Evolutionary conservation across 2,888 invertebrate species (phyloP).

Genomic region (Pristionchus fissidentatus): DNA sequence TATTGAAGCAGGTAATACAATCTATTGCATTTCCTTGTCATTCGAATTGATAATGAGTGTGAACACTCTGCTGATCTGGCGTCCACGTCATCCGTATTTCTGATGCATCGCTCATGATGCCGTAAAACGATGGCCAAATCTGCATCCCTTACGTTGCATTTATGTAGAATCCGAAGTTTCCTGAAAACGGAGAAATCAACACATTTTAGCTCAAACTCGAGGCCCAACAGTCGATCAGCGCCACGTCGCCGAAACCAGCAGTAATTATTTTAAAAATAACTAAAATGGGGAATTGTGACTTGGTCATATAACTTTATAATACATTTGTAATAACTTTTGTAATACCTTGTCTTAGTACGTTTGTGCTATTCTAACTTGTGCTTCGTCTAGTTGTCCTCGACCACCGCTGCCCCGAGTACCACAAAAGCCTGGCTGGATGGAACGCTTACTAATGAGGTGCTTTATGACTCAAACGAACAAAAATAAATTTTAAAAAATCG

Average conservation of each 20-base stretch:
- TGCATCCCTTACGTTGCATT: not conserved
- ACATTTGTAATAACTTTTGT: not conserved
- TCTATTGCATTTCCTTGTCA: too few relatives aligned
- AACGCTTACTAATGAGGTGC: constrained; percentile 14
- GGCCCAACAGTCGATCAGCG: not conserved
- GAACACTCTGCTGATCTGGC: not conserved
- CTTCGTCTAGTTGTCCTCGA: not conserved
- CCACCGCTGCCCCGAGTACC: not conserved
- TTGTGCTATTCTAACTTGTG: too few relatives aligned
- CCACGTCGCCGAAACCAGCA: not conserved
- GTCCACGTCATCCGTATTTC: too few relatives aligned
- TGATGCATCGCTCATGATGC: too few relatives aligned
- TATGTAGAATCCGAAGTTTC: too few relatives aligned
- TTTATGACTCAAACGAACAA: too few relatives aligned
- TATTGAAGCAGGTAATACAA: not conserved
- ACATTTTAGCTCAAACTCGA: not conserved
- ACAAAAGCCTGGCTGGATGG: not conserved
- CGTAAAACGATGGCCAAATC: not conserved
- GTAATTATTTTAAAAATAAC: not conserved
- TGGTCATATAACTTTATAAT: too few relatives aligned
- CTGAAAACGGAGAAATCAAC: not conserved
- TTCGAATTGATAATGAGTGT: not conserved
- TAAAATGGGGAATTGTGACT: too few relatives aligned
- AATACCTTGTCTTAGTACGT: too few relatives aligned
- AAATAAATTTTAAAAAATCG: too few relatives aligned